phyloP scores from a whole-genome alignment of 2,113 vertebrate genomes.

The Cairina moschata region DNA sequence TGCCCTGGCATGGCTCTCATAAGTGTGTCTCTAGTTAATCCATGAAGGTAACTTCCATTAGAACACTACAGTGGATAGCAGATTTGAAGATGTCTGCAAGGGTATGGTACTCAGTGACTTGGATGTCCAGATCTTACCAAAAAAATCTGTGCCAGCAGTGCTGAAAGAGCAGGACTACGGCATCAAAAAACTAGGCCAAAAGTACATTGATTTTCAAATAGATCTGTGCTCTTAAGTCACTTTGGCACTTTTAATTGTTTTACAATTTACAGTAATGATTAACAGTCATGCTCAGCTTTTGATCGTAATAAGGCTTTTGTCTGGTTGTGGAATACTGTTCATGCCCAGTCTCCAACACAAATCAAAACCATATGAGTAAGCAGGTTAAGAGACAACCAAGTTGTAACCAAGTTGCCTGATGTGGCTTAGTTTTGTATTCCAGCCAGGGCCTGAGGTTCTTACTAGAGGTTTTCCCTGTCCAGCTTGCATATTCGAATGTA shows the following conservation, averaged over 20 bases:
- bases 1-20: not conserved
- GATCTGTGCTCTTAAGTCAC: not conserved
- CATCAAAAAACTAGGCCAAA: not conserved
- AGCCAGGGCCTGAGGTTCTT: not conserved
- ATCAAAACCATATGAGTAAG: not conserved
- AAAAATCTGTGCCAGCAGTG: not conserved
- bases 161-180: not conserved
- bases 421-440: not conserved
- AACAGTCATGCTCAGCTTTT: not conserved
- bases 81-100: not conserved
- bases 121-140: not conserved
- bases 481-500: not conserved
- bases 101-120: not conserved
- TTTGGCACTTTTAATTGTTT: not conserved
- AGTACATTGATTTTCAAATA: not conserved
- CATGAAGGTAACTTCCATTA: not conserved
- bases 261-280: not conserved
- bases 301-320: not conserved
- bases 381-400: constrained; percentile 23
- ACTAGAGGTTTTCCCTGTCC: not conserved
- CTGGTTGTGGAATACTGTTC: not conserved
- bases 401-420: not conserved
- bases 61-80: not conserved
- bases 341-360: not conserved
- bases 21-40: not conserved